A percentile compares a stretch with the other conserved stretches of the same genome.
These are phyloP conservation scores for Pleuronectes platessa DNA, from an alignment of 2,113 vertebrate genomes.

Conservation along the genomic window DNA sequence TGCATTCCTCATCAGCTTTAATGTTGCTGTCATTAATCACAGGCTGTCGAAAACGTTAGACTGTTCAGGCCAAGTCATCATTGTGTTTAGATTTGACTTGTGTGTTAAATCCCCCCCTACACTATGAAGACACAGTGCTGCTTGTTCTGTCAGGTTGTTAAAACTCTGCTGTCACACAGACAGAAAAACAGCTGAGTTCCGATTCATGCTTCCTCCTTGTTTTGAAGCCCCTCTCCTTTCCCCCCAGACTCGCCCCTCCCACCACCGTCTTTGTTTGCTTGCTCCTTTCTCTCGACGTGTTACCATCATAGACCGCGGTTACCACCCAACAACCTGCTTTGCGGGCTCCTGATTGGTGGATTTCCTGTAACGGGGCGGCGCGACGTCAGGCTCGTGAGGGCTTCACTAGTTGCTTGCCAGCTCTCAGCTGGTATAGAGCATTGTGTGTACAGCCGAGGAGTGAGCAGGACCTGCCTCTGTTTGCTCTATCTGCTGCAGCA, in stretches of 20 bases:
- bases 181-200: constrained; percentile 54
- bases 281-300: constrained; percentile 46
- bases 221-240: constrained; percentile 31
- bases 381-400: constrained; percentile 60
- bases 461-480: constrained; percentile 10
- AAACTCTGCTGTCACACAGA: constrained; percentile 25
- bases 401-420: constrained; percentile 66
- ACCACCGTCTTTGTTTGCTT: constrained; percentile 68
- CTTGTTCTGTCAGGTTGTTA: constrained; percentile 33
- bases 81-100: constrained; percentile 2
- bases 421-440: constrained; percentile 65
- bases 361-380: constrained; percentile 46
- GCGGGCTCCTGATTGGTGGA: constrained; percentile 75
- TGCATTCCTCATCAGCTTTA: not conserved
- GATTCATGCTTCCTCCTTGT: no score
- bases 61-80: not conserved
- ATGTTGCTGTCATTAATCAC: constrained; percentile 1
- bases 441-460: constrained; percentile 50
- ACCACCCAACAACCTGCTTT: constrained; percentile 80
- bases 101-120: not conserved
- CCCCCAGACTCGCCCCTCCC: constrained; percentile 38
- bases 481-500: constrained; percentile 26
- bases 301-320: constrained; percentile 32
- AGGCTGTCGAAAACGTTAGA: not conserved
- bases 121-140: constrained; percentile 4